Evolutionary conservation across 64 coral and sea anemone species (phyloP), one percentile per base, ranked within the genome.

Genomic region (Porites lutea): DNA sequence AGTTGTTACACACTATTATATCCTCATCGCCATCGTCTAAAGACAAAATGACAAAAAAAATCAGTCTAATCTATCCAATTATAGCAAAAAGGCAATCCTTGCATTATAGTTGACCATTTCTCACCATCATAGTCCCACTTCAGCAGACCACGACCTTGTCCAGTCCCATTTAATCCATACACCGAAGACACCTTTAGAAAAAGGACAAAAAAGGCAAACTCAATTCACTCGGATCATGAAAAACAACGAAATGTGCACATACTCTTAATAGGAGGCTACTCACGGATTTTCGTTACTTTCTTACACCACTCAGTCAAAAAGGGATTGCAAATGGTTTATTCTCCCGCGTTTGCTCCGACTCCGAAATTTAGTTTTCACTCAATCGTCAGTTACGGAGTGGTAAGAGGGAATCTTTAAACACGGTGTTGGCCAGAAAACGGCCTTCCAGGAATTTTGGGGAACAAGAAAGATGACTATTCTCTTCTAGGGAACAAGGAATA

Each of bases 51-150:
- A 44, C 47, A 93, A 13, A 58, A 81, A 13, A 59, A 58, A 53
- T 58, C 6, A 15, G 16, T 5, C 7, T 52, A 82, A 2, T 6
- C 10, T 14, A 49, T 45, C 15, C 4, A 23, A 82, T 37, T 37
- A 37, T 37, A 37, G 27, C 1, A 37, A 1, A 1, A 37, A 37
- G 27, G 27, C 27, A 74, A 45, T 27, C n/a, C 0, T 27, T 53
- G 11, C 48, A 10, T n/a, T n/a, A 27, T 5, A 23, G 8, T 7
- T 27, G 27, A 27, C 4, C 8, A 73, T 87, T 6, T 65, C 79
- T 86, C 48, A 95, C 96, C 96, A 77, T 98, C 96, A 87, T 82
- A 98, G 48, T 98, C 96, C 86, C 90, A 94, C n/a, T 98, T 98
- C 16, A 98, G 62, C 37, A 98, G 67, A 21, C 96, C 96, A 45